phyloP scores from a whole-genome alignment of 92 coral and sea anemone species.

The Muricea muricata region DNA sequence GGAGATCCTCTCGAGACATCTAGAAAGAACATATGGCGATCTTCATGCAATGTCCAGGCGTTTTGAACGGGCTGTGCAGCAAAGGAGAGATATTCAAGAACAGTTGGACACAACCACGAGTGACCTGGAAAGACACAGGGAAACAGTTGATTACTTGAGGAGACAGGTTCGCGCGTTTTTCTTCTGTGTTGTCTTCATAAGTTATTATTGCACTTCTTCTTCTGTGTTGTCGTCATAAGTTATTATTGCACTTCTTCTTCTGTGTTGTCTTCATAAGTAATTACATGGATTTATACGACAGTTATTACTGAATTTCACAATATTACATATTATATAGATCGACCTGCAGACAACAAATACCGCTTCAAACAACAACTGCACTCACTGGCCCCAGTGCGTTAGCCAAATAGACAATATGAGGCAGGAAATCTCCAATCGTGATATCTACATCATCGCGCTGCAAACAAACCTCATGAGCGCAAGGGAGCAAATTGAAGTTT shows the following conservation, averaged over 20 bases:
- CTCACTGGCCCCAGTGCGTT: background rate
- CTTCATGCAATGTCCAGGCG: constrained; percentile 64
- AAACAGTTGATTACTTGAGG: constrained; percentile 54
- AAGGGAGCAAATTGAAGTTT: constrained; percentile 54
- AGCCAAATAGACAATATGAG: constrained; percentile 15
- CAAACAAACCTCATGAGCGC: constrained; percentile 73
- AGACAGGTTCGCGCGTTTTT: too few relatives aligned
- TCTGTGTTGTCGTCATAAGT: too few relatives aligned
- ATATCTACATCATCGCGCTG: constrained; percentile 70
- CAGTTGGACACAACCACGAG: constrained; percentile 56
- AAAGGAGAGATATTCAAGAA: constrained; percentile 57
- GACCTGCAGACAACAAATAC: background rate
- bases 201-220: too few relatives aligned
- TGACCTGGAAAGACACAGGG: constrained; percentile 59
- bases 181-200: too few relatives aligned
- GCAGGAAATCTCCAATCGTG: constrained; percentile 49
- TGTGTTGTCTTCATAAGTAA: too few relatives aligned
- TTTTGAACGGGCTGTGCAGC: constrained; percentile 57
- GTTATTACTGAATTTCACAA: too few relatives aligned
- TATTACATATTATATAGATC: too few relatives aligned
- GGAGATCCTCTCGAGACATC: constrained; percentile 67
- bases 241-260: too few relatives aligned
- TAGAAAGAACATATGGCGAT: constrained; percentile 65
- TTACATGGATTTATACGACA: too few relatives aligned
- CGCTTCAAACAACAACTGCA: background rate